phyloP scores from a whole-genome alignment of 2,888 invertebrate genomes.

The Hecatera dysodea region DNA sequence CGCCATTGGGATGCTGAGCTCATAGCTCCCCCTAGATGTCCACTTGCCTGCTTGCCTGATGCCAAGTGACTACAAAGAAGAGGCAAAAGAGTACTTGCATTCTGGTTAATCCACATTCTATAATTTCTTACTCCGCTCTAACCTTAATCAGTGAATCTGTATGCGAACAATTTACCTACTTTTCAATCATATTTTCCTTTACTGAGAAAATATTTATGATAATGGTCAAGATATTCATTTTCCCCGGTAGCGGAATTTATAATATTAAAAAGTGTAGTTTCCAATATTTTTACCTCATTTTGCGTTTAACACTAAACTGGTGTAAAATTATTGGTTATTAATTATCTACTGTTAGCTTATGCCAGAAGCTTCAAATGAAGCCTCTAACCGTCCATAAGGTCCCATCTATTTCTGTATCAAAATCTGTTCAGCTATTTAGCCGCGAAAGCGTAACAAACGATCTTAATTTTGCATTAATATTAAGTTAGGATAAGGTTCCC shows the following conservation, averaged over 20 bases:
- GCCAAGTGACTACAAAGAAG: neutral
- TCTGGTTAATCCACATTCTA: neutral
- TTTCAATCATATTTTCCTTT: neutral
- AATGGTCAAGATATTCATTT: neutral
- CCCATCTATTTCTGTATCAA: too few relatives aligned
- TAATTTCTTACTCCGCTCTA: neutral
- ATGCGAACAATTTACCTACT: too few relatives aligned
- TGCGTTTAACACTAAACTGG: neutral
- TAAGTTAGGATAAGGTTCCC: too few relatives aligned
- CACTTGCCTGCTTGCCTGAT: neutral
- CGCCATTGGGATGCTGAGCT: too few relatives aligned
- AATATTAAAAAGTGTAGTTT: neutral
- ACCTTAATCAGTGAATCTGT: neutral
- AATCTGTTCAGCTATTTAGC: too few relatives aligned
- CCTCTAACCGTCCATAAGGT: too few relatives aligned
- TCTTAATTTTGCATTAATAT: too few relatives aligned
- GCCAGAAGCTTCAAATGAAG: too few relatives aligned
- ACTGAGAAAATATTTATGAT: neutral
- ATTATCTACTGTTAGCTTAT: too few relatives aligned
- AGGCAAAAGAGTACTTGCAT: neutral
- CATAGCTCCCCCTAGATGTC: neutral
- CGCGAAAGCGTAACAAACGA: too few relatives aligned
- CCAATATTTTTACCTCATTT: neutral
- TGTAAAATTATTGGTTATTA: too few relatives aligned
- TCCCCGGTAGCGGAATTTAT: neutral